Percentiles rank a stretch among this genome's conserved stretches.
These are phyloP conservation scores for Rhinogobio ventralis DNA, from an alignment of 2,797 vertebrate genomes.

Conservation along the genomic window DNA sequence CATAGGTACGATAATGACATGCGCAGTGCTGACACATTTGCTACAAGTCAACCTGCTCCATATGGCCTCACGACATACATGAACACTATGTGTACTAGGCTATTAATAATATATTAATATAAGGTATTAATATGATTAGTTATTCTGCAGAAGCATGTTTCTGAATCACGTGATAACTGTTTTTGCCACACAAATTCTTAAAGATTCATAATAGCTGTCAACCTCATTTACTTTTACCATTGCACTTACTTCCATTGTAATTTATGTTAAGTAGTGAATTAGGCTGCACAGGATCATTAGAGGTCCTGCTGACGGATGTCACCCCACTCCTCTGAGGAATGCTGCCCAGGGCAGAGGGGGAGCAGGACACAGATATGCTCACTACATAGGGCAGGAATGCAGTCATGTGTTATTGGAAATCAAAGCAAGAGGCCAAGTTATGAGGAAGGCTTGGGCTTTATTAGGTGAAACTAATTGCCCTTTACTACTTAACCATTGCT, in stretches of 20 bases:
- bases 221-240: background rate
- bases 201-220: background rate
- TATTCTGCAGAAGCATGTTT: background rate
- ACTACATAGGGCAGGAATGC: slow-evolving; percentile 51
- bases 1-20: background rate
- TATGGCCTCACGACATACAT: background rate
- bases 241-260: slow-evolving; percentile 4
- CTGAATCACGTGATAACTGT: no score
- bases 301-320: slow-evolving; percentile 49
- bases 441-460: slow-evolving; percentile 30
- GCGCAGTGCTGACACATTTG: background rate
- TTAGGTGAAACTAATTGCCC: slow-evolving; percentile 42
- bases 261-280: slow-evolving; percentile 44
- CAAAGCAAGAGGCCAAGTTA: slow-evolving; percentile 54
- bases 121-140: background rate
- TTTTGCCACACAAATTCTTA: background rate
- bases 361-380: slow-evolving; percentile 46
- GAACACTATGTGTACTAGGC: background rate
- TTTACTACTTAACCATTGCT: slow-evolving; percentile 22
- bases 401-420: slow-evolving; percentile 61
- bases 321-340: slow-evolving; percentile 52
- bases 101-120: background rate
- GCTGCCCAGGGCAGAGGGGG: background rate
- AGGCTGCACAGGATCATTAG: slow-evolving; percentile 26
- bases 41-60: background rate